Base-by-base conservation (phyloP, 2,113 vertebrate species). In the Neogobius melanostomus region DNA sequence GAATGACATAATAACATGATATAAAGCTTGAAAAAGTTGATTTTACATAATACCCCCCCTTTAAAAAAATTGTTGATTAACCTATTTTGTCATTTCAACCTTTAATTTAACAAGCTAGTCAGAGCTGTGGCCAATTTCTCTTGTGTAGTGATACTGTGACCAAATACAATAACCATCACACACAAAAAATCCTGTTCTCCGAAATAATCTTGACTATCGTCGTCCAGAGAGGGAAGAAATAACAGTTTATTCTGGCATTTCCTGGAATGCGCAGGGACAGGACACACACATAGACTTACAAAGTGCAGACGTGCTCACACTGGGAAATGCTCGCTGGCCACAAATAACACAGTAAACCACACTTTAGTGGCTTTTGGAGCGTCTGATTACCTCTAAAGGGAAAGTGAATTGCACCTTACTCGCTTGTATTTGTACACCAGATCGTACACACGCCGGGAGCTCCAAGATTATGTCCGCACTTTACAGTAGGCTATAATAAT, bases 221-320 rank as follows among this genome's bases (percentile, higher is more conserved):
- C 66, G 52, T 74, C 59, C 79, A 66, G n/a, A 16, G 74, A 82
- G 69, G 70, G 56, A 16, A 57, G 78, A 72, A 75, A 75, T 51
- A 78, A 82, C 45, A 43, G 82, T 84, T 90, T 90, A 86, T 77
- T 80, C 66, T 83, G 87, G 89, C 50, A 88, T 90, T 89, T 88
- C 86, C 88, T 87, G 88, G 85, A 89, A 90, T 90, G 88, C 69
- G 67, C 79, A 88, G 68, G 80, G 82, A 77, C 75, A 53, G 80
- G 81, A 85, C 76, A 80, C 72, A 84, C 82, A 82, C 81, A 72
- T 54, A 47, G 72, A 80, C 71, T 64, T 81, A 81, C 16, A 85
- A 75, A 82, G 76, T 68, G 68, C 66, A 79, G 67, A 76, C 87
- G 79, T 74, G 86, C 82, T 86, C 71, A 83, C 82, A 84, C 86